These are phyloP conservation scores for Nematopogon swammerdamellus DNA, from an alignment of 2,888 invertebrate genomes.

Conservation along the genomic window DNA sequence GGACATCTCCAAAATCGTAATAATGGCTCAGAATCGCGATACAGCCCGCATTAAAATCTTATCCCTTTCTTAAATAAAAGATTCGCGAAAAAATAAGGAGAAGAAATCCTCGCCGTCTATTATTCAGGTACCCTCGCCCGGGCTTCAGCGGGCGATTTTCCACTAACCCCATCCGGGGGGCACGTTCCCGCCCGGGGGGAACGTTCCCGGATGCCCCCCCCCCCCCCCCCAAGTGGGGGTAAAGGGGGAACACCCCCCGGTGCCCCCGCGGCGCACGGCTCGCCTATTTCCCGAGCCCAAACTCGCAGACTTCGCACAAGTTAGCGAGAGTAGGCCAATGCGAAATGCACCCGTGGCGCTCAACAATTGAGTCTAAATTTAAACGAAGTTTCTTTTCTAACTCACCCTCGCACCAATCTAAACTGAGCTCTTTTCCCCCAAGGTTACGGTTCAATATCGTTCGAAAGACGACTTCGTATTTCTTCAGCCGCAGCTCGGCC, in stretches of 20 bases:
- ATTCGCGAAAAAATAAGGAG: constrained; percentile 53
- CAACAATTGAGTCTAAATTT: neutral
- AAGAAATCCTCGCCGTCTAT: constrained; percentile 45
- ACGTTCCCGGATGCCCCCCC: constrained; percentile 16
- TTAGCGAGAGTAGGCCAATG: too few relatives aligned
- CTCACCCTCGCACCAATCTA: neutral
- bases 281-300: neutral
- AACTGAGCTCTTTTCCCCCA: neutral
- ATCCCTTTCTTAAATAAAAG: constrained; percentile 58
- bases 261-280: neutral
- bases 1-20: constrained; percentile 49
- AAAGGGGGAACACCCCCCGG: too few relatives aligned
- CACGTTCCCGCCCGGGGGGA: neutral
- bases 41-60: constrained; percentile 55
- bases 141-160: neutral
- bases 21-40: constrained; percentile 30
- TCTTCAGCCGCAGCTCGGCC: neutral
- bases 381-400: neutral
- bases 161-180: neutral
- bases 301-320: neutral
- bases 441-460: neutral
- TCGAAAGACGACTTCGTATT: neutral
- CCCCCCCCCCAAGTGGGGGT: constrained; percentile 16
- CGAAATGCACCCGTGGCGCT: too few relatives aligned
- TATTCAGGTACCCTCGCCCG: constrained; percentile 24